Evolutionary conservation across 2,888 invertebrate genomes (phyloP), one percentile per base, ranked within the genome.

Genomic region (Dryomyza anilis): DNA sequence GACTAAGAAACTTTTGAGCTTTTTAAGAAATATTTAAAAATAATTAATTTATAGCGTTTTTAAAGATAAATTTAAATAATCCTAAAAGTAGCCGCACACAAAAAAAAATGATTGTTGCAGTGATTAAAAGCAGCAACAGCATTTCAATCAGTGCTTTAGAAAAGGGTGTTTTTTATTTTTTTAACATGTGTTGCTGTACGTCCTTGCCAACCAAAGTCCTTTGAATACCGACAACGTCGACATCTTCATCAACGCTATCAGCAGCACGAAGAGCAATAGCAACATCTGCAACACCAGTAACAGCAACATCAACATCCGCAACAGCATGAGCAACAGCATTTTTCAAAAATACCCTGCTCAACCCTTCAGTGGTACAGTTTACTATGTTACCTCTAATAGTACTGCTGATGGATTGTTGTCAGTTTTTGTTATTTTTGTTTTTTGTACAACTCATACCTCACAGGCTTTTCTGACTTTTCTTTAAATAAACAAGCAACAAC

Each of bases 401-500:
- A 16, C 29, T 46, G 58, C 14, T 45, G 21, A 45, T 46, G 45
- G 2, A 23, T 58, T 16, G 45, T 58, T 58, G 45, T 19, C 46
- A 19, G 19, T 46, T 58, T 45, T 29, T 52, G 16, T 53, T 21
- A 16, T 19, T 12, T 29, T 53, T 30, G 16, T 29, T 29, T 46
- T 19, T 19, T 12, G 21, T n/a, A 23, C 19, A 33, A 25, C 25
- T 39, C 39, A 39, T 39, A 23, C 16, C 23, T n/a, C 14, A 43
- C 39, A 12, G 39, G 3, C 3, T 39, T n/a, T n/a, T 39, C 14
- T 23, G 48, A 8, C 14, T 23, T 23, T 48, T 48, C 21, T 48
- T 48, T 29, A 59, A 59, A 59, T 59, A 48, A 59, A 59, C 48
- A 59, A 46, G n/a, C n/a, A n/a, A n/a, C n/a, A n/a, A n/a, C n/a